A percentile compares a stretch with the other conserved stretches of the same genome.
phyloP scores from a whole-genome alignment of 2,113 vertebrate species.

The Coptodon bakossiorum region DNA sequence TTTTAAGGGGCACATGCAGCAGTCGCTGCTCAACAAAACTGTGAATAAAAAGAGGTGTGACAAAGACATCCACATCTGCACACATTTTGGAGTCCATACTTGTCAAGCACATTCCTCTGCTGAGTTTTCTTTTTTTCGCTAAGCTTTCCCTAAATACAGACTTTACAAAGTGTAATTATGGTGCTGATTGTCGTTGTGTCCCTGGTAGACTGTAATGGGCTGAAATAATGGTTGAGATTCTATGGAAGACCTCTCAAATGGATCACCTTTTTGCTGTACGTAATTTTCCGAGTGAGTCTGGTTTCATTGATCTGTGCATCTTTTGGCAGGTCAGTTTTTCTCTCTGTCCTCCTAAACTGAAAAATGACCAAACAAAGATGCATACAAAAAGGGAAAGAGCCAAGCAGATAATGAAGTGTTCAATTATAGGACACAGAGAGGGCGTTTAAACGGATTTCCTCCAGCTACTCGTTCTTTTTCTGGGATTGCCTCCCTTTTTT shows the following conservation, averaged over 20 bases:
- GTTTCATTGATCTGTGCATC: conserved; percentile 19
- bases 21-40: background rate
- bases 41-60: background rate
- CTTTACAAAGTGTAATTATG: background rate
- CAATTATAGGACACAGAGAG: conserved; percentile 59
- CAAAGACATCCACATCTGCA: background rate
- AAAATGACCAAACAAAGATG: conserved; percentile 38
- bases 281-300: conserved; percentile 14
- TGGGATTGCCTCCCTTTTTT: conserved; percentile 2
- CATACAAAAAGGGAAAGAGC: conserved; percentile 10
- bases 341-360: conserved; percentile 20
- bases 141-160: background rate
- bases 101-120: background rate
- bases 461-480: conserved; percentile 29
- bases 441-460: conserved; percentile 37
- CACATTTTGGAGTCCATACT: background rate
- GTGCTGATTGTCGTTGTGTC: background rate
- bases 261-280: conserved; percentile 3
- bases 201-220: background rate
- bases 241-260: background rate
- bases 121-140: background rate
- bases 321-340: conserved; percentile 30
- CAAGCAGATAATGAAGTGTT: conserved; percentile 65
- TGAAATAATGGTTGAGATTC: background rate
- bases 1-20: background rate